phyloP scores from a whole-genome alignment of 2,888 invertebrate species.

The Morpho deidamia region DNA sequence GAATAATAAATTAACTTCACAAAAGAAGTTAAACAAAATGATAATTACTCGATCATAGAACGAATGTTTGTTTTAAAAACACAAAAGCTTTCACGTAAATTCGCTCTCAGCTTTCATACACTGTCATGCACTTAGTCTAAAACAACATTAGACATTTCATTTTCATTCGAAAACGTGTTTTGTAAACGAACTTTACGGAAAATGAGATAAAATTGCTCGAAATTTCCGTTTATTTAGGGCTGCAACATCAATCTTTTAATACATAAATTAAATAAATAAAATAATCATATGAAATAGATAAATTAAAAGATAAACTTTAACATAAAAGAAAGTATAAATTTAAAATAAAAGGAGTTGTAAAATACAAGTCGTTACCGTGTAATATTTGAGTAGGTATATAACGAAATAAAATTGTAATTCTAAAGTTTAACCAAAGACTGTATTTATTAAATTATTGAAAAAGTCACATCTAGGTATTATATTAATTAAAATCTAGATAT shows the following conservation, averaged over 20 bases:
- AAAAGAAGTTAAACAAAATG: not conserved
- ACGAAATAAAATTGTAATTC: too few relatives aligned
- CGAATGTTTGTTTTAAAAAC: conserved; percentile 12
- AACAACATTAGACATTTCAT: conserved; percentile 23
- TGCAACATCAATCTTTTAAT: not conserved
- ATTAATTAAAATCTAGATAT: too few relatives aligned
- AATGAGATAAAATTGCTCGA: conserved; percentile 15
- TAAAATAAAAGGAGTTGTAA: too few relatives aligned
- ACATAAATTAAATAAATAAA: not conserved
- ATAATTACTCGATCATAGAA: conserved; percentile 7
- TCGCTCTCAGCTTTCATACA: conserved; percentile 17
- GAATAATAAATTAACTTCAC: not conserved
- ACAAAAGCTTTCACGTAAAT: conserved; percentile 8
- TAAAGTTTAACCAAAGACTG: too few relatives aligned
- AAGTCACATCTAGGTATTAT: too few relatives aligned
- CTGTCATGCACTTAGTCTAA: conserved; percentile 23
- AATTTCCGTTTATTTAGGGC: conserved; percentile 8
- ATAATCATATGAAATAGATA: not conserved
- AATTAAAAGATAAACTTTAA: not conserved
- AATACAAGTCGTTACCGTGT: too few relatives aligned
- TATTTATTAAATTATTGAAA: too few relatives aligned
- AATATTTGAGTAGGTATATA: too few relatives aligned
- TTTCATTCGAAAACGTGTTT: conserved; percentile 14
- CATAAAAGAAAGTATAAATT: too few relatives aligned
- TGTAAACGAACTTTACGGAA: conserved; percentile 17